phyloP scores from a whole-genome alignment of 2,113 vertebrate species.

The Muscicapa adusta region DNA sequence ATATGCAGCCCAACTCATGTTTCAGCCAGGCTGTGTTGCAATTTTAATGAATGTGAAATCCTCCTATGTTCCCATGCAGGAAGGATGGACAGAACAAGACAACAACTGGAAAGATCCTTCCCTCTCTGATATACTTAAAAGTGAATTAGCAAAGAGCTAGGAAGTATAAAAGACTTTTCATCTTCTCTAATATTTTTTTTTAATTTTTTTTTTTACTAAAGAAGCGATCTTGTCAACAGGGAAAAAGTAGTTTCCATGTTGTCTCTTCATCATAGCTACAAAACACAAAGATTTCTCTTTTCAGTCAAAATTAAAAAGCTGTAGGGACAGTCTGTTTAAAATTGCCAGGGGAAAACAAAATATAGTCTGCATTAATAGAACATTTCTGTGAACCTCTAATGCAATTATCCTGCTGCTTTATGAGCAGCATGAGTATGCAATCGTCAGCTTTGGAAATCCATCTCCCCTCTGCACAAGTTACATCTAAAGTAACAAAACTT shows the following conservation, averaged over 20 bases:
- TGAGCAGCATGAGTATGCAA: neutral
- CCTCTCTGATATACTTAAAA: neutral
- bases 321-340: neutral
- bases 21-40: neutral
- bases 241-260: neutral
- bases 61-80: neutral
- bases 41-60: conserved; percentile 8
- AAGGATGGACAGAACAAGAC: neutral
- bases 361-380: neutral
- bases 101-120: neutral
- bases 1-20: neutral
- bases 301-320: conserved; percentile 4
- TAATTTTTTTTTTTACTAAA: neutral
- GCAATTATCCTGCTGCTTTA: neutral
- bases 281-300: neutral
- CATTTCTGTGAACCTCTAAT: neutral
- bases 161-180: neutral
- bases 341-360: neutral
- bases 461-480: neutral
- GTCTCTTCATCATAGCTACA: neutral
- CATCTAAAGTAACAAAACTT: neutral
- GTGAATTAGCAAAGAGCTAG: neutral
- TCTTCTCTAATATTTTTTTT: neutral
- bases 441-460: neutral
- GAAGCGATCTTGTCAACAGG: neutral